A percentile compares a stretch with the other conserved stretches of the same genome.
These are phyloP conservation scores for Octodon degus DNA, from an alignment of 2,113 vertebrate genomes.

Conservation along the genomic window DNA sequence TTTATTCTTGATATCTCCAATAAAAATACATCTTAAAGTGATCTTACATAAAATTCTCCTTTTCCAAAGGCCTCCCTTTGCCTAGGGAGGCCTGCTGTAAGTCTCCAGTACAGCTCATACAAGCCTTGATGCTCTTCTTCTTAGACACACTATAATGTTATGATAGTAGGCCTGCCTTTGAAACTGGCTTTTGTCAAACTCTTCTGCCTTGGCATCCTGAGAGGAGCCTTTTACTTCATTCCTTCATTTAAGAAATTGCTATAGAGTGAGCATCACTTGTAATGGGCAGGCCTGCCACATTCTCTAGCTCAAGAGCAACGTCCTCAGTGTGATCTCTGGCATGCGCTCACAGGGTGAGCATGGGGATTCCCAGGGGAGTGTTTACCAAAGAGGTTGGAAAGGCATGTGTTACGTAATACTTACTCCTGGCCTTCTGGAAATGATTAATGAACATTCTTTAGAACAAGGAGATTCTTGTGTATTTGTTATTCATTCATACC, in stretches of 20 bases:
- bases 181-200: background rate
- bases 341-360: background rate
- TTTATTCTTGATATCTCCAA: background rate
- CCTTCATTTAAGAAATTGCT: background rate
- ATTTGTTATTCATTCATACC: constrained; percentile 34
- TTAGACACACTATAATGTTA: background rate
- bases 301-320: background rate
- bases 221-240: background rate
- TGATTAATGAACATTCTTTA: constrained; percentile 18
- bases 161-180: background rate
- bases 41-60: background rate
- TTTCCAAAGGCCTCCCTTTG: constrained; percentile 22
- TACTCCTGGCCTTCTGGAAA: background rate
- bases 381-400: constrained; percentile 17
- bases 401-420: background rate
- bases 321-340: background rate
- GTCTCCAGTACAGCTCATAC: background rate
- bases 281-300: background rate
- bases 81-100: background rate
- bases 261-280: background rate
- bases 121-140: background rate
- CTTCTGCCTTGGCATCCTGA: background rate
- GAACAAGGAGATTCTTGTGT: constrained; percentile 8
- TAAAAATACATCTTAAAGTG: background rate
- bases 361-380: background rate